These are phyloP conservation scores for Norana najaformis DNA, from an alignment of 2,888 invertebrate species.

Conservation along the genomic window DNA sequence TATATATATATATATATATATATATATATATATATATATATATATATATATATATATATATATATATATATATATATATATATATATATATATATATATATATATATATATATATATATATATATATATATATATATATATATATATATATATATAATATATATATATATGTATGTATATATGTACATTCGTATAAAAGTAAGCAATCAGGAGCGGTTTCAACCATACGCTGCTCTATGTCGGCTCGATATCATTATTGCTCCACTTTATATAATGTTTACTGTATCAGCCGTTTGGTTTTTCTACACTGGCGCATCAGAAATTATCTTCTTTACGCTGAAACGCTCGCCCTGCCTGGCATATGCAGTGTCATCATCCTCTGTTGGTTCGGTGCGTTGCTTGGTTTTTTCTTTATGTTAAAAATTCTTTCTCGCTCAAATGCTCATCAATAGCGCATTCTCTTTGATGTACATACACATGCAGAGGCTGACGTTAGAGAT, in stretches of 20 bases:
- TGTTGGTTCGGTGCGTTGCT: not conserved
- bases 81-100: too few relatives aligned
- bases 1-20: too few relatives aligned
- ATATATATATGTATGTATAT: too few relatives aligned
- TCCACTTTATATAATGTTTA: not conserved
- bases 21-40: too few relatives aligned
- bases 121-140: too few relatives aligned
- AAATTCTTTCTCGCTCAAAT: not conserved
- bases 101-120: too few relatives aligned
- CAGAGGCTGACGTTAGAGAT: not conserved
- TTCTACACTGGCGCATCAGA: slow-evolving; percentile 3
- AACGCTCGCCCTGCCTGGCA: not conserved
- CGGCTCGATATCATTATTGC: not conserved
- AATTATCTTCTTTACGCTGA: not conserved
- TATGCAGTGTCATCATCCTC: not conserved
- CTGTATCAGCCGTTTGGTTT: not conserved
- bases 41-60: too few relatives aligned
- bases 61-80: too few relatives aligned
- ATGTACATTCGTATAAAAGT: too few relatives aligned
- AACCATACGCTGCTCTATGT: not conserved
- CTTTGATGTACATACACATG: not conserved
- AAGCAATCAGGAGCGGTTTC: not conserved
- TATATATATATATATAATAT: too few relatives aligned
- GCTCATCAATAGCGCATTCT: not conserved
- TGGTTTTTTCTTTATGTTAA: not conserved